phyloP scores from a whole-genome alignment of 2,113 vertebrate genomes.

The Ceratotherium simum region DNA sequence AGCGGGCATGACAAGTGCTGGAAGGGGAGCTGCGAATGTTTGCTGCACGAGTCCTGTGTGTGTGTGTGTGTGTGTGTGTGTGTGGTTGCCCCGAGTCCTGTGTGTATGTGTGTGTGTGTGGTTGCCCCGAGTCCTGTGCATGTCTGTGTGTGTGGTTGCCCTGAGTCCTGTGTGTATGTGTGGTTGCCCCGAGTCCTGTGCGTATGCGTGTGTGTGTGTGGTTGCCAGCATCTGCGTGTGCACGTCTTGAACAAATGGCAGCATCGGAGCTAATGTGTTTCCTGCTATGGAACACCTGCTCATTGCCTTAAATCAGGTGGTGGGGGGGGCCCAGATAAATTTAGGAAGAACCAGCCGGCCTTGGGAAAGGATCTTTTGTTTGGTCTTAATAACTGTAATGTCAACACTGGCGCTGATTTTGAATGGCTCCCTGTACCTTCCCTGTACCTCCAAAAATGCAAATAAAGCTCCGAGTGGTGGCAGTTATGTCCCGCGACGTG shows the following conservation, averaged over 20 bases:
- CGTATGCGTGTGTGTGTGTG: neutral
- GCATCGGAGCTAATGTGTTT: conserved; percentile 65
- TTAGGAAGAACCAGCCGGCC: conserved; percentile 52
- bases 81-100: no score
- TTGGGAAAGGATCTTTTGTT: conserved; percentile 61
- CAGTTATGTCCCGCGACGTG: neutral
- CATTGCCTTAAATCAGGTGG: conserved; percentile 64
- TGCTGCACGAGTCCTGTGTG: neutral
- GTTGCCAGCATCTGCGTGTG: neutral
- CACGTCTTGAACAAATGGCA: neutral
- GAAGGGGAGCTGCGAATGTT: conserved; percentile 15
- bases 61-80: no score
- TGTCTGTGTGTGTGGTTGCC: no score
- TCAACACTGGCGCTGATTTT: conserved; percentile 16
- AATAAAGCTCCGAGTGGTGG: neutral
- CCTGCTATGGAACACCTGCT: conserved; percentile 77
- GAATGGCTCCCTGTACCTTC: no score
- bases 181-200: no score
- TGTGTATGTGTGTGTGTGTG: no score
- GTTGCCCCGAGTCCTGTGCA: no score
- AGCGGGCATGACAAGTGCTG: neutral
- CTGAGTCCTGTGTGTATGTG: no score
- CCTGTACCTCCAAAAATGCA: conserved; percentile 45
- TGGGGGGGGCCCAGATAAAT: conserved; percentile 5
- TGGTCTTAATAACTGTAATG: conserved; percentile 52